Base-by-base conservation (phyloP, 2,113 vertebrate genomes). In the Cyprinodon variegatus region DNA sequence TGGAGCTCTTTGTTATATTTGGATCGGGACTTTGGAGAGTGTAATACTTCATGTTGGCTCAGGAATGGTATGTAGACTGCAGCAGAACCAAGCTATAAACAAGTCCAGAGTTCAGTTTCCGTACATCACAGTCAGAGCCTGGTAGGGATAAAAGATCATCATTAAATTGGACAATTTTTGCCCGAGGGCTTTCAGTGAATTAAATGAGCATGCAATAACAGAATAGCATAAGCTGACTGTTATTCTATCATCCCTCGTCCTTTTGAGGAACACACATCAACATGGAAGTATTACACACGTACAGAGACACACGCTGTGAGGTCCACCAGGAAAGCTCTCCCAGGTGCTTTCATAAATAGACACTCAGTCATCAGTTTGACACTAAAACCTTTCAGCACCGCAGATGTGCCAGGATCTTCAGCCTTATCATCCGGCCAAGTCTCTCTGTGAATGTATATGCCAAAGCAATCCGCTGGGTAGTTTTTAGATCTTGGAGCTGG, bases 281-380 rank as follows among this genome's bases (percentile, higher is more conserved):
- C 66, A 10, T 22, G 72, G 53, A 75, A 60, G 53, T 14, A 74
- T 48, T 14, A n/a, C 61, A 38, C 40, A 40, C 70, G 71, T n/a
- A 64, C 57, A 50, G 41, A 45, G 13, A 65, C 59, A 74, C 65
- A 79, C 65, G 38, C 11, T 3, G 22, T 2, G 0, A 70, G 10
- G 14, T 65, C 53, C n/a, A 8, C 17, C 65, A 79, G 70, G 43
- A 70, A 14, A 76, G 50, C 78, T 66, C 83, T 46, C 64, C 66
- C 69, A 41, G 71, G 75, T 71, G 83, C 87, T 81, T 84, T 72
- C 60, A 82, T 75, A 90, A 89, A 89, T 86, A 87, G 87, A 67
- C 17, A 4, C 36, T 0, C 1, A n/a, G 45, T 38, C 9, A 0
- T 87, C 66, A 86, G 86, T 82, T 17, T 66, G 50, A 71, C 60